Base-by-base conservation (phyloP, 2,113 vertebrate species). In the Triplophysa tibetana region DNA sequence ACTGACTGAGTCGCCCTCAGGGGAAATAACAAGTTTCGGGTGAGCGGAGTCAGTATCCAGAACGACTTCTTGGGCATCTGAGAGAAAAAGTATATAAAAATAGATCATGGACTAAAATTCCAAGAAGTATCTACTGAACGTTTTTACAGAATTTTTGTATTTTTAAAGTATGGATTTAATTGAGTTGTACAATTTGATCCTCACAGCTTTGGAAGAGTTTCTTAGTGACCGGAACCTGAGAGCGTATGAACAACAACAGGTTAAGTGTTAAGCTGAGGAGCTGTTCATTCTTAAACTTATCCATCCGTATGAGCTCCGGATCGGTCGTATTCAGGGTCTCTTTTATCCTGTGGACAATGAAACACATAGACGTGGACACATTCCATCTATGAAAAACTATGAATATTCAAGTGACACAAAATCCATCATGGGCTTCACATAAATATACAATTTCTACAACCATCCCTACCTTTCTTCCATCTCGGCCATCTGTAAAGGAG, bases 31-130 rank as follows among this genome's bases (percentile, higher is more conserved):
- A 58, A 93, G 90, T 75, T 93, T 93, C 13, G 92, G 92, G 69
- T 93, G 93, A 62, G 93, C 92, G 0, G 92, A 90, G 7, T 93
- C 87, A 16, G 90, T 88, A 83, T 94, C 90, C 77, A 93, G 76
- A 69, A 81, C 65, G 48, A 91, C 91, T 60, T 91, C 82, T 8
- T 89, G 90, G 75, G 87, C 84, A 84, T 94, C 93, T 94, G 82
- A 56, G 80, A 72, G 45, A 63, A 14, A 58, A 70, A 65, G 14
- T 58, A 38, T 58, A 38, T 61, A 13, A 33, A 74, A 88, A 74
- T 21, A 33, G 48, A 45, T 17, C 26, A 29, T 29, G 26, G 26
- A 29, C 3, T 29, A 29, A 23, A 54, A 21, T 66, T 76, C 62
- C 17, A 11, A 48, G 45, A 48, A 50, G 48, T 50, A 13, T 11